A percentile compares a stretch with the other conserved stretches of the same genome.
Evolutionary conservation across 2,888 invertebrate species (phyloP).

Genomic region (Hyposoter didymator): DNA sequence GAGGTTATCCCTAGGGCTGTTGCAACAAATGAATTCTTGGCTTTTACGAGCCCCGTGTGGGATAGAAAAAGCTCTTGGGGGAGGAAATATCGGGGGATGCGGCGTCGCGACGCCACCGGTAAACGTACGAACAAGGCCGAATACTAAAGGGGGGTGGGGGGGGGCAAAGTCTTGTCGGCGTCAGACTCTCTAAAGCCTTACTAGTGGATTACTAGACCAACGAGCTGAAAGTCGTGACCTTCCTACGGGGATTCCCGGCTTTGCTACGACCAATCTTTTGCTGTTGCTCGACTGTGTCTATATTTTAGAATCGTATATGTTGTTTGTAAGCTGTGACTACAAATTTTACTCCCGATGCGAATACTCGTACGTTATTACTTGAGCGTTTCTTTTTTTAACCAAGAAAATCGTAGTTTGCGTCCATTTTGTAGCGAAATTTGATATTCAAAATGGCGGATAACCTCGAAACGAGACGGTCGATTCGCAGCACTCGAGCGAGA

Average conservation of each 20-base stretch:
- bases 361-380: background rate
- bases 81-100: background rate
- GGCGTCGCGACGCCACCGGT: background rate
- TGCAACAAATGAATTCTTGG: background rate
- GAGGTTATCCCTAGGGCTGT: background rate
- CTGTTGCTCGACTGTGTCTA: conserved; percentile 39
- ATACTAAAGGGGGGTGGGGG: background rate
- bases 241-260: conserved; percentile 73
- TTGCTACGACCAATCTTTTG: conserved; percentile 55
- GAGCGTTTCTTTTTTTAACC: background rate
- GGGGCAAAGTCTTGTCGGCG: background rate
- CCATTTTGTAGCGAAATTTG: background rate
- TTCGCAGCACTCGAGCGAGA: background rate
- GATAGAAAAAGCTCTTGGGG: background rate
- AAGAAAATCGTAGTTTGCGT: background rate
- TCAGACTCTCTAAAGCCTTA: conserved; percentile 55
- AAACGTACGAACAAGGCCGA: background rate
- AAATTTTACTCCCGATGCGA: background rate
- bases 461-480: background rate
- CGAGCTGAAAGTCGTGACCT: conserved; percentile 71
- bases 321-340: background rate
- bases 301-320: conserved; percentile 1
- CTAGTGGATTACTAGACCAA: conserved; percentile 67
- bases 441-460: background rate
- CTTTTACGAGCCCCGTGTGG: background rate